A percentile compares a stretch with the other conserved stretches of the same genome.
phyloP scores from a whole-genome alignment of 2,888 invertebrate species.

The Lasiommata megera region DNA sequence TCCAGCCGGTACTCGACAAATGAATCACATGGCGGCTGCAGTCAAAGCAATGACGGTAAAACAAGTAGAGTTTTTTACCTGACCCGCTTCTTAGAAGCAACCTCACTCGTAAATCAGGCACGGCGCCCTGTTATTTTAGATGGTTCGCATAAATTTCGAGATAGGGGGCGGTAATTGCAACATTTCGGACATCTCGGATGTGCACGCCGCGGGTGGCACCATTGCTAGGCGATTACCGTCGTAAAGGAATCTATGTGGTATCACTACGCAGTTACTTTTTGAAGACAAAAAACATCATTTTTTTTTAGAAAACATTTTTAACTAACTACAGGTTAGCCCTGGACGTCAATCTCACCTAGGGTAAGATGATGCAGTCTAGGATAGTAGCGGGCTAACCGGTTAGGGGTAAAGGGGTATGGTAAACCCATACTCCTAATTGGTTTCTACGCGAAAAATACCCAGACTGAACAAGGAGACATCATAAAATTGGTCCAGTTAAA shows the following conservation, averaged over 20 bases:
- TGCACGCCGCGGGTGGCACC: constrained; percentile 37
- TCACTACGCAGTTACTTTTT: too few relatives aligned
- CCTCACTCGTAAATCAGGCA: constrained; percentile 66
- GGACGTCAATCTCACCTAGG: too few relatives aligned
- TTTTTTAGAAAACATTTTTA: too few relatives aligned
- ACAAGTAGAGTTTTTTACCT: constrained; percentile 62
- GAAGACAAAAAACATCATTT: too few relatives aligned
- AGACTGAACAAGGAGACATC: too few relatives aligned
- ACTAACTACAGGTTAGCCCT: too few relatives aligned
- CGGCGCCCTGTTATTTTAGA: constrained; percentile 76
- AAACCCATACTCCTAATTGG: too few relatives aligned
- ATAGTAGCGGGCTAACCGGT: too few relatives aligned
- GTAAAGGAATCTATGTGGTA: constrained; percentile 16
- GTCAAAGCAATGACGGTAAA: constrained; percentile 40
- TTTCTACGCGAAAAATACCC: too few relatives aligned
- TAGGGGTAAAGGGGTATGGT: too few relatives aligned
- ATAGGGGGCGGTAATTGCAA: constrained; percentile 41
- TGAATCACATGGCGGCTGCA: constrained; percentile 12
- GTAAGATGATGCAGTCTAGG: too few relatives aligned
- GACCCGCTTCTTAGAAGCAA: constrained; percentile 65
- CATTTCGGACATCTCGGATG: constrained; percentile 28
- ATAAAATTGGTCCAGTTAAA: too few relatives aligned
- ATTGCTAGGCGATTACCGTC: constrained; percentile 31
- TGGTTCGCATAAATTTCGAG: constrained; percentile 61
- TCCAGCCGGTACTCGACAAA: background rate